Evolutionary conservation across 2,113 vertebrate species (phyloP), one percentile per base, ranked within the genome.

Genomic region (Tympanuchus pallidicinctus): DNA sequence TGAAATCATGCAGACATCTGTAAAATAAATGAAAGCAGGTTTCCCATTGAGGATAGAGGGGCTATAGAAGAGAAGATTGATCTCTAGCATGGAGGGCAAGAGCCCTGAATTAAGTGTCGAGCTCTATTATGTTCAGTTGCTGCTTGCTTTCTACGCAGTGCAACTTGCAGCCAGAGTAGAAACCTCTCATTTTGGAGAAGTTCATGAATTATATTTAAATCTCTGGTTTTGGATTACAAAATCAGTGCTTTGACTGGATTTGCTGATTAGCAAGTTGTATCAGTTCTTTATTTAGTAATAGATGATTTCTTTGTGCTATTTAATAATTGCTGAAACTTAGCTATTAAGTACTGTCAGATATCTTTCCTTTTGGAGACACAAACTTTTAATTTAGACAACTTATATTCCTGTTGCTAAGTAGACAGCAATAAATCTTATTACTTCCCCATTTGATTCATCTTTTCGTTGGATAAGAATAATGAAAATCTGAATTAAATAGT

Each of bases 401-500:
- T 56, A 42, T 67, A 32, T 83, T 83, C 25, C 52, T 74, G 20
- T 71, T 91, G 34, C 34, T 89, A 40, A 92, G 25, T 71, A 92
- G 82, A 92, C 38, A 94, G 61, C 11, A 71, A 61, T 73, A 81
- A 42, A 64, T 84, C 32, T 48, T 94, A n/a, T 87, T 90, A 47
- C 21, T 57, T 88, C 11, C n/a, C n/a, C 13, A 13, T 48, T 24
- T 15, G 19, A 82, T 86, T 85, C 86, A 76, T 30, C 27, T 82
- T 86, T 73, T 87, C 20, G 38, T 75, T 70, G 52, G 21, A 34
- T 36, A 12, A 71, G 24, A 8, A 24, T 30, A 54, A 34, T 25
- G 43, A 89, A 86, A 75, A 63, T 50, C 34, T 77, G 71, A 84
- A 73, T 43, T 9, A 70, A 67, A n/a, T 82, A 74, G 11, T 74